Base-by-base conservation (phyloP, 2,113 vertebrate species). In the Misgurnus mizolepis region DNA sequence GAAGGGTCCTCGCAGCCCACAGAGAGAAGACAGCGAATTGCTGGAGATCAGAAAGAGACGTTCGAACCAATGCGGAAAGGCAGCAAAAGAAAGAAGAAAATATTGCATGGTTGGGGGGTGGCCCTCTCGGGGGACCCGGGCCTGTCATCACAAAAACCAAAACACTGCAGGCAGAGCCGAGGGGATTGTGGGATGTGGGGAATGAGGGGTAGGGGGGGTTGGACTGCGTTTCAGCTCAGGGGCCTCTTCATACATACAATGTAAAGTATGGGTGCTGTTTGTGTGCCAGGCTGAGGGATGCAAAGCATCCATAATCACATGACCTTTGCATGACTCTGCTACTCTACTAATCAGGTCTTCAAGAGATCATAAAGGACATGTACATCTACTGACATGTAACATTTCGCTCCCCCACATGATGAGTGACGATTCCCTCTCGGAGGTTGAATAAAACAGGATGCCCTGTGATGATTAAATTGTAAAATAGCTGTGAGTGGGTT, bases 101-200 rank as follows among this genome's bases (percentile, higher is more conserved):
- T 89, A 47, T 27, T 67, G 72, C 78, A 89, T 86, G 92, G 93
- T 94, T 92, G 50, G 64, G 80, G 47, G 75, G 77, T 73, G 41
- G 41, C 61, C 58, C 69, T 84, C 93, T 94, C 93, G 88, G 91
- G 93, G 92, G 94, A 94, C 93, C 93, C 93, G 90, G 92, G 92
- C 85, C 92, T 93, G 93, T 94, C 93, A 94, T 91, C 91, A 91
- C 78, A 82, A 93, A 93, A 91, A 93, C 68, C 92, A 91, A 94
- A 92, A 93, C 82, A 82, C 90, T 83, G 89, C 89, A 90, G 90
- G 90, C 83, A 76, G 67, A 79, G 83, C 80, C 67, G 70, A n/a
- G 81, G 76, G 65, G 81, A 79, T 90, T 86, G 89, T 89, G 90
- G 90, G 88, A 85, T 86, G 89, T 84, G 90, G 90, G 89, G 89